Conservation (phyloP, 2,888 invertebrate genomes). For the Abrostola triplasia region DNA sequence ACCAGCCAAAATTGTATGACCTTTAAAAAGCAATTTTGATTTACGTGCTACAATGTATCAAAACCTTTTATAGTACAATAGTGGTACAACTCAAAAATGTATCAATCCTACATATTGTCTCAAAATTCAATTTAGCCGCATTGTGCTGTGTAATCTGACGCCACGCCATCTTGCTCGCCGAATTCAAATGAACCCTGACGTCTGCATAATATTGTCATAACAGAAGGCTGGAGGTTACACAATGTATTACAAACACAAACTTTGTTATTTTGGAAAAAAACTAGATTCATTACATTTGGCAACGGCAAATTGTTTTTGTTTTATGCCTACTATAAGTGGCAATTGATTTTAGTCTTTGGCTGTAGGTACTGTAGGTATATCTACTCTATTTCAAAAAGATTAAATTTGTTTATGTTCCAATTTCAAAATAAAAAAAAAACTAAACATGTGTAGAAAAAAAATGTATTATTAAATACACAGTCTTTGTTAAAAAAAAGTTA, state of each 20-base stretch:
- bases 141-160: slow-evolving; percentile 66
- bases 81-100: not conserved
- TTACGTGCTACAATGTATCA: not conserved
- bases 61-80: not conserved
- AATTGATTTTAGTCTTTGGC: no score
- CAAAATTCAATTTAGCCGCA: slow-evolving; percentile 56
- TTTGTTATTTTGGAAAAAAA: slow-evolving; percentile 18
- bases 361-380: no score
- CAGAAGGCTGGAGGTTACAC: slow-evolving; percentile 35
- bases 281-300: not conserved
- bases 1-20: no score
- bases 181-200: slow-evolving; percentile 76
- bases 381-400: no score
- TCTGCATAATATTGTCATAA: slow-evolving; percentile 70
- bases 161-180: slow-evolving; percentile 73
- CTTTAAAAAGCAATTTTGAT: no score
- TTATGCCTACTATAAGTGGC: no score
- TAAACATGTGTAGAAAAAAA: no score
- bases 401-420: no score
- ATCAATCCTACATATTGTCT: slow-evolving; percentile 14
- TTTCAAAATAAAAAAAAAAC: no score
- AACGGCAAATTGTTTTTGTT: not conserved
- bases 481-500: no score
- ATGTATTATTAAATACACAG: no score
- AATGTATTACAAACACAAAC: slow-evolving; percentile 20